Evolutionary conservation across 2,888 invertebrate species (phyloP), one percentile per base, ranked within the genome.

Genomic region (Euproctis similis): DNA sequence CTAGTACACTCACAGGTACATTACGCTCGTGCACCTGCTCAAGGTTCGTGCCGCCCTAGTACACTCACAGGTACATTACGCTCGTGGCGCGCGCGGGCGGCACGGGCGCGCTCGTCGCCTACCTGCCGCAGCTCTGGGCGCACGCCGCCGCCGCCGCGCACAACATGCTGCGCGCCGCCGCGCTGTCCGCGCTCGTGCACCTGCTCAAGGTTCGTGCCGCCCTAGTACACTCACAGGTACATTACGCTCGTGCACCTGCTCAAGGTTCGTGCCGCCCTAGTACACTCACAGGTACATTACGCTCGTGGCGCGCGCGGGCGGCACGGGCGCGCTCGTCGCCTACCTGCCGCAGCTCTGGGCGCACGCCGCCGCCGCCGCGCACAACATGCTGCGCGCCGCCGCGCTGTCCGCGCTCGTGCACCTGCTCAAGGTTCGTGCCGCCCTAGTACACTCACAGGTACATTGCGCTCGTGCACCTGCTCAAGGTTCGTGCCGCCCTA

Each of bases 311-410:
- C 87, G 94, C 42, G 91, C 94, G 57, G 63, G 51, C 2, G 63
- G 61, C 26, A 41, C 61, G 28, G 68, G 86, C 87, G 31, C 91
- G 8, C 86, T 97, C 29, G 89, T 93, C 46, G 88, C n/a, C n/a
- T 97, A 95, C 71, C 86, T 97, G 47, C 96, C 97, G 6, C 80
- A 90, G 42, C 82, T 97, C 44, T 97, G 97, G 97, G 88, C 90
- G 37, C 94, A 94, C 71, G 94, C 96, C 5, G 91, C 90, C 58
- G 91, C 93, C n/a, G 90, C 90, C 34, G 90, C 91, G 35, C 94
- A 95, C 62, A 92, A 94, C 69, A 94, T 97, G 94, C 81, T 97
- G 42, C 86, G 95, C 8, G 96, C 96, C 60, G 94, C 96, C 24
- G 95, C 97, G 42, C 90, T 97, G 6, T 90, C 95, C 2, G 93